Evolutionary conservation across 2,888 invertebrate genomes (phyloP).

Genomic region (Melitaea athalia): DNA sequence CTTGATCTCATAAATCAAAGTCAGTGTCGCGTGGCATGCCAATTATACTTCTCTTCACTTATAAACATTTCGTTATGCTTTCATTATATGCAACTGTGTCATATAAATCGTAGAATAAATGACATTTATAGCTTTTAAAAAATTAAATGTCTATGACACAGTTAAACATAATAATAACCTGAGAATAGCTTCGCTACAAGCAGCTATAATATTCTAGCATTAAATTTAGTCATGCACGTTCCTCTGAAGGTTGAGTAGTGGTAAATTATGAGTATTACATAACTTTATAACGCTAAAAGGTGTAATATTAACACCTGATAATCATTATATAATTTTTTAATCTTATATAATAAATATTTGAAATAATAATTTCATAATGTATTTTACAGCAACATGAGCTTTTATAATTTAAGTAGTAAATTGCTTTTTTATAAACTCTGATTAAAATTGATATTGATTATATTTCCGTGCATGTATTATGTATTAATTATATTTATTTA

Average conservation of each 20-base stretch:
- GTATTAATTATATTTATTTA: not conserved
- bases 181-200: no score
- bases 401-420: slow-evolving; percentile 1
- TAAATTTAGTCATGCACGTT: not conserved
- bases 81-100: not conserved
- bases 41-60: slow-evolving; percentile 39
- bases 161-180: no score
- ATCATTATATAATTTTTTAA: slow-evolving; percentile 5
- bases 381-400: not conserved
- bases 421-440: not conserved
- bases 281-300: not conserved
- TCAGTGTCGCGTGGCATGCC: slow-evolving; percentile 48
- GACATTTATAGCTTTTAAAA: not conserved
- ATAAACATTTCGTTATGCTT: slow-evolving; percentile 3
- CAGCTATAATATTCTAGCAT: no score
- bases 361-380: not conserved
- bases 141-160: not conserved
- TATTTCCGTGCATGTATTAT: no score
- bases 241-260: not conserved
- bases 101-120: not conserved
- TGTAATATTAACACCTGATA: not conserved
- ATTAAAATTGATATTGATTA: no score
- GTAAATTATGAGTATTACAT: not conserved
- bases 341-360: not conserved
- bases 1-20: slow-evolving; percentile 44